Conservation (phyloP, 2,888 invertebrate genomes). For the Drosophila leonis region DNA sequence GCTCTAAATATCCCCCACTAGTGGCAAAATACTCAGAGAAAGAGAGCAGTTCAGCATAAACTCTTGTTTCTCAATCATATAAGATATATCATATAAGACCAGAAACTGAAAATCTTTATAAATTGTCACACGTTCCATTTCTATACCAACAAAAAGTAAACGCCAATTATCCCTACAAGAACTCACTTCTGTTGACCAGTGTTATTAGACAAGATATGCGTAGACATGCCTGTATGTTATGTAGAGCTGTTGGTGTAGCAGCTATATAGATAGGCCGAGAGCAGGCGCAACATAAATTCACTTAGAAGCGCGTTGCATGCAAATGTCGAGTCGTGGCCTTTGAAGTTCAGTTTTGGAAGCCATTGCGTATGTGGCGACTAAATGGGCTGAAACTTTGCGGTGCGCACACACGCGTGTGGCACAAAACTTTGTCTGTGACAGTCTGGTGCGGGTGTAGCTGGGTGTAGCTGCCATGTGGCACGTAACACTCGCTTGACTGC, state of each 20-base stretch:
- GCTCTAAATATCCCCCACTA: too few species aligned
- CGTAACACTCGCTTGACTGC: slow-evolving; percentile 30
- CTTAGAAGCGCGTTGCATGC: slow-evolving; percentile 52
- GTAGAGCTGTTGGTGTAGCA: neutral
- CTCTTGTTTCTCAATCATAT: too few species aligned
- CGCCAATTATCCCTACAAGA: neutral
- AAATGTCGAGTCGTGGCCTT: slow-evolving; percentile 63
- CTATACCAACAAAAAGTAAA: neutral
- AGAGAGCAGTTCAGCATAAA: too few species aligned
- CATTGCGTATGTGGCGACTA: slow-evolving; percentile 51
- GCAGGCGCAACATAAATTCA: slow-evolving; percentile 44
- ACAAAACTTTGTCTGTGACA: slow-evolving; percentile 31
- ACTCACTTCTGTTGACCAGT: slow-evolving; percentile 2
- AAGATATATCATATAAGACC: too few species aligned
- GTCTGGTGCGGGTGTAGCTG: neutral
- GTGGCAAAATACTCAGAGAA: too few species aligned
- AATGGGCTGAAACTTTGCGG: slow-evolving; percentile 58
- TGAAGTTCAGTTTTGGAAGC: slow-evolving; percentile 58
- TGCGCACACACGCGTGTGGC: slow-evolving; percentile 9
- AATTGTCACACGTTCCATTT: too few species aligned
- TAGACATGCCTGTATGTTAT: slow-evolving; percentile 8
- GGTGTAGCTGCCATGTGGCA: slow-evolving; percentile 19
- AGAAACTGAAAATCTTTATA: too few species aligned
- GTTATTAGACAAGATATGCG: slow-evolving; percentile 25
- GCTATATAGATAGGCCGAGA: neutral